Evolutionary conservation across 2,888 invertebrate species (phyloP).

Genomic region (Andricus quercusramuli): DNA sequence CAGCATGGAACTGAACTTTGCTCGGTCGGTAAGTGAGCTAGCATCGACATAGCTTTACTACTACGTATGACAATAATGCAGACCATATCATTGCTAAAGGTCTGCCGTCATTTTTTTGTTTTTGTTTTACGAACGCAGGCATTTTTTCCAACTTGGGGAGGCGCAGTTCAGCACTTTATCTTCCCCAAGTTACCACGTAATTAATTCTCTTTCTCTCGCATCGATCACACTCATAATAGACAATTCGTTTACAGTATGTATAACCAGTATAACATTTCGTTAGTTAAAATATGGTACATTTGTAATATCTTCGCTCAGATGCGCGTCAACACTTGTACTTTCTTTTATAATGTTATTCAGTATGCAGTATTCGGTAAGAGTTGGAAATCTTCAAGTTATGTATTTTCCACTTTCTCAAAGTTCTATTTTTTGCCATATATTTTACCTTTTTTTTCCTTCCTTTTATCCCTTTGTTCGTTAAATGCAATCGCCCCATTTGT

Average conservation of each 20-base stretch:
- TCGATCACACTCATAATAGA: conserved; percentile 50
- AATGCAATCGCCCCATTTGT: conserved; percentile 5
- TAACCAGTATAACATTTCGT: conserved; percentile 56
- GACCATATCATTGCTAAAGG: conserved; percentile 58
- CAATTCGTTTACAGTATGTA: conserved; percentile 40
- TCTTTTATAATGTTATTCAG: conserved; percentile 10
- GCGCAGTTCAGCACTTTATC: conserved; percentile 8
- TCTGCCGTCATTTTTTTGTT: conserved; percentile 52
- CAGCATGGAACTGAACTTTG: too few species aligned
- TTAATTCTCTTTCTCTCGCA: conserved; percentile 47
- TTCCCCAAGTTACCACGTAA: conserved; percentile 44
- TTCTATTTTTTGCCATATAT: conserved; percentile 36
- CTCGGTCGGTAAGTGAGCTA: too few species aligned
- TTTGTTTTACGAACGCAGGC: conserved; percentile 45
- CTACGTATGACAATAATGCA: conserved; percentile 55
- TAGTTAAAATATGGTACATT: conserved; percentile 66
- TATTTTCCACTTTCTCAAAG: conserved; percentile 23
- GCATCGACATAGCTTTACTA: too few species aligned
- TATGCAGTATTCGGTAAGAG: conserved; percentile 6
- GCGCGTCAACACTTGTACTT: conserved; percentile 42
- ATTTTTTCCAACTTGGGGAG: conserved; percentile 34
- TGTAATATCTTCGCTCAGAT: conserved; percentile 54
- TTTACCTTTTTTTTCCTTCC: conserved; percentile 45
- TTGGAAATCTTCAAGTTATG: conserved; percentile 38
- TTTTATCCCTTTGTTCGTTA: conserved; percentile 23